Base-by-base conservation (phyloP, 1,140 invertebrate genomes). In the Pissodes strobi region DNA sequence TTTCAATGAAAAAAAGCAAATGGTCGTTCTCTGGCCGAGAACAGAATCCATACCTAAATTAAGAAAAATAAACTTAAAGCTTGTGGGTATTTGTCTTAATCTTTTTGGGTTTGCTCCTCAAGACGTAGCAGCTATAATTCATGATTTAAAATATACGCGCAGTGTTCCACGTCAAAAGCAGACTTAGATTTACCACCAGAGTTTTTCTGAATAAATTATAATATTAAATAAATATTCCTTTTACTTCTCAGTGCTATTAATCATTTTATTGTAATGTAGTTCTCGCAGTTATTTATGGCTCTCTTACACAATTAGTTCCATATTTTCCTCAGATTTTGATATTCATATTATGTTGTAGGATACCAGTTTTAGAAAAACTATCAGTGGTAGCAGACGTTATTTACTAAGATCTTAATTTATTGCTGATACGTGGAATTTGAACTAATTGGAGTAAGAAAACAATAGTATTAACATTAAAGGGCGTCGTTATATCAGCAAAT, bases 81-180 rank as follows among this genome's bases (percentile, higher is more conserved):
- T 60, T 49, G 58, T 51, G 34, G 46, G 58, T 60, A 60, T 60
- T 60, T 49, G 58, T 60, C 58, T 60, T 60, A 60, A 60, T 60
- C 58, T 60, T 60, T 60, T 60, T 60, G 58, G 58, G 58, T 60
- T 60, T 34, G 58, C 58, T 60, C 58, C 34, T 60, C 45, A 60
- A 60, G 58, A 60, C 58, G 58, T 39, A 39, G 55, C 43, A 22
- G 57, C 64, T 56, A 65, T 72, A 70, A 70, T 63, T 72, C 67
- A 70, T 69, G 69, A 68, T 69, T 70, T 72, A 69, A 72, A 70
- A 69, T 66, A 69, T 72, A 69, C 69, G 66, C 66, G 49, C 60
- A 56, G 39, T 68, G 70, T 70, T 64, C 55, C 45, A 68, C 45
- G 69, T 69, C 70, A 69, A 72, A 66, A 59, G 59, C 64, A 51